These are phyloP conservation scores for Cossypha dichroa DNA, from an alignment of 2,797 vertebrate genomes.

Conservation along the genomic window DNA sequence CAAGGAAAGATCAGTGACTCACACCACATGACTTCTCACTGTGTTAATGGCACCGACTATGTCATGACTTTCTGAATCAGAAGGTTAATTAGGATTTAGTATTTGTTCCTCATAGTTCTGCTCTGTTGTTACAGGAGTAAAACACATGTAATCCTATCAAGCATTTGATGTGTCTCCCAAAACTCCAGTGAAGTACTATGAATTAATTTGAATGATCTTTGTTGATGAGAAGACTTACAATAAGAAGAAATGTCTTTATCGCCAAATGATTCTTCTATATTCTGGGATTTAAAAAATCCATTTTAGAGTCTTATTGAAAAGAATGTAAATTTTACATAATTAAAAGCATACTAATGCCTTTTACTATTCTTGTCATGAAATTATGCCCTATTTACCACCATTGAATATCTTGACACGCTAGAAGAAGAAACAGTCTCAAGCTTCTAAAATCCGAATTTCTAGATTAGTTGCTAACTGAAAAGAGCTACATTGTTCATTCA, in stretches of 20 bases:
- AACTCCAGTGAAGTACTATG: not conserved
- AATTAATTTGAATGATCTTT: not conserved
- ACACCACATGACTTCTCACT: not conserved
- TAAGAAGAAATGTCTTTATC: not conserved
- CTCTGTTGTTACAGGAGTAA: not conserved
- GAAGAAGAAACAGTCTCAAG: not conserved
- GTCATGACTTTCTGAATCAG: not conserved
- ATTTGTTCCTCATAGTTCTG: not conserved
- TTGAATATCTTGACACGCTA: not conserved
- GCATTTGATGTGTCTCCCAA: not conserved
- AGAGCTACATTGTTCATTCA: not conserved
- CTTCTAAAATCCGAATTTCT: slow-evolving; percentile 13
- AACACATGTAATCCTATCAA: not conserved
- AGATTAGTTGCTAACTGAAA: not conserved
- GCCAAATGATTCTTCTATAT: not conserved
- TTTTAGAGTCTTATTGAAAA: not conserved
- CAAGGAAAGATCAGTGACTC: not conserved
- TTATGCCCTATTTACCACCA: not conserved
- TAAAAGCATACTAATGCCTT: not conserved
- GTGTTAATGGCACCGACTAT: not conserved
- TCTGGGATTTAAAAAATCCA: not conserved
- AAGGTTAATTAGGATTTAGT: not conserved
- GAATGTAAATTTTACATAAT: not conserved
- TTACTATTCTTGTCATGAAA: not conserved
- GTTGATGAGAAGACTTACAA: not conserved